Evolutionary conservation across 1,140 invertebrate species (phyloP).

Genomic region (Procambarus virginalis): DNA sequence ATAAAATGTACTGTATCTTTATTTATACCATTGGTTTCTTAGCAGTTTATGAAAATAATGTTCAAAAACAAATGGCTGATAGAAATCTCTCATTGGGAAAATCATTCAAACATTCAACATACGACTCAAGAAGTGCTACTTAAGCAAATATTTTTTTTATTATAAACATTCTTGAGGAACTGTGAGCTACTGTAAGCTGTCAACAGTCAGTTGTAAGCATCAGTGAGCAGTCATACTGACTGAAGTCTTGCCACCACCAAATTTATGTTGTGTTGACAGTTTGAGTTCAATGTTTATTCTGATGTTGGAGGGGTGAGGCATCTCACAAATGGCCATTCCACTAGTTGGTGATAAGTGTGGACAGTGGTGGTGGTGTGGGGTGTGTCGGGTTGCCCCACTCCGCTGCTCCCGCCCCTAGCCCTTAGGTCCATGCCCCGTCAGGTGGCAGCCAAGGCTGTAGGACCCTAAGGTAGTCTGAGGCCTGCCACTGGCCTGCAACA

Average conservation of each 20-base stretch:
- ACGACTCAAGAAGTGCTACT: neutral
- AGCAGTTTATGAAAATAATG: neutral
- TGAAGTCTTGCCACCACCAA: neutral
- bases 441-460: slow-evolving; percentile 49
- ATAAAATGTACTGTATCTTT: neutral
- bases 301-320: slow-evolving; percentile 8
- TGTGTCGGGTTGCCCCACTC: slow-evolving; percentile 28
- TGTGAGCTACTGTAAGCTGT: neutral
- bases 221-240: neutral
- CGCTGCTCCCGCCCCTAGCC: slow-evolving; percentile 39
- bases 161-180: neutral
- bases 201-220: neutral
- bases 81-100: neutral
- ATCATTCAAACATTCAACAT: neutral
- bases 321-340: slow-evolving; percentile 7
- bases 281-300: slow-evolving; percentile 8
- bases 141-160: neutral
- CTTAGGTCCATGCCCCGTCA: slow-evolving; percentile 50
- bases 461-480: slow-evolving; percentile 53
- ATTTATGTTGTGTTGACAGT: neutral
- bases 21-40: too few species aligned
- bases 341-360: neutral
- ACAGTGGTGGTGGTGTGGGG: slow-evolving; percentile 26
- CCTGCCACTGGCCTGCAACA: slow-evolving; percentile 64
- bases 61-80: too few species aligned